Evolutionary conservation across 35 echinoderm and acorn worm species (phyloP).

Genomic region (Apostichopus parvimensis): DNA sequence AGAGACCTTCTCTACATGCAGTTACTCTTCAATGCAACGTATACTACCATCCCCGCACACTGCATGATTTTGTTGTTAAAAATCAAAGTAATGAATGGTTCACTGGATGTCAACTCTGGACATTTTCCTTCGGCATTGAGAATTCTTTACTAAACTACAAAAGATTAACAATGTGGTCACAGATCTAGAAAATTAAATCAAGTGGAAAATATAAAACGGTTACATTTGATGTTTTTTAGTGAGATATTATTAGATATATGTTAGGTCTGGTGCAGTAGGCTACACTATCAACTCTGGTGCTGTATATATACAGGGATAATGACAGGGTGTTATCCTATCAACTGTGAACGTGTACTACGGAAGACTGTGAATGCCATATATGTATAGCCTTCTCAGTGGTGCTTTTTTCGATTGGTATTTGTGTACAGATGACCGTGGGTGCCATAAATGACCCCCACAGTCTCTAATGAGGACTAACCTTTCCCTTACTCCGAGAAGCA

Average conservation of each 20-base stretch:
- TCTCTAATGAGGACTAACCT: constrained; percentile 35
- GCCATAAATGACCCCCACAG: background rate
- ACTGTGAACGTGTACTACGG: background rate
- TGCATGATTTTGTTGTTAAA: background rate
- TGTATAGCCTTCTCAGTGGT: background rate
- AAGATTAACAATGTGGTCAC: no score
- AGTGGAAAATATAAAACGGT: no score
- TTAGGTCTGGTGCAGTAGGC: background rate
- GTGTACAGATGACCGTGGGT: background rate
- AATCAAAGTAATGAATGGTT: background rate
- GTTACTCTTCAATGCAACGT: no score
- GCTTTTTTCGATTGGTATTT: background rate
- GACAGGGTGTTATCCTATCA: background rate
- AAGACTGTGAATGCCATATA: background rate
- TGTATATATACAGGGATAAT: background rate
- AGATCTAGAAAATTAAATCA: no score
- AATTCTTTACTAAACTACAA: background rate
- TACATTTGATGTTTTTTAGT: background rate
- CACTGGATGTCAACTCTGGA: background rate
- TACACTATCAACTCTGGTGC: constrained; percentile 12
- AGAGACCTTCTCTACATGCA: no score
- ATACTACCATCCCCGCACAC: background rate
- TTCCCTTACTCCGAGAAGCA: constrained; percentile 11
- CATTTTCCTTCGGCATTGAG: background rate
- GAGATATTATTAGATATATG: background rate